These are phyloP conservation scores for Ecdyonurus torrentis DNA, from an alignment of 2,888 invertebrate genomes.

Conservation along the genomic window DNA sequence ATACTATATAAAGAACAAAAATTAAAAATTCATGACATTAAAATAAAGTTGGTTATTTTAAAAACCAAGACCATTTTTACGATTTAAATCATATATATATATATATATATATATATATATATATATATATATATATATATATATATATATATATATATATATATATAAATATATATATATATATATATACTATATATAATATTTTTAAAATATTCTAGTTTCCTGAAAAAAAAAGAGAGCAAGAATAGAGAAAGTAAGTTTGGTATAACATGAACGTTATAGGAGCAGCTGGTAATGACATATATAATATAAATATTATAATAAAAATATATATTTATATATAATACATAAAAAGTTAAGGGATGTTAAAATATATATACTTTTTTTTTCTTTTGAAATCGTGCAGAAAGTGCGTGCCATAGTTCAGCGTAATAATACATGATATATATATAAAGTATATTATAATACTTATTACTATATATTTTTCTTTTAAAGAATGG, in stretches of 20 bases:
- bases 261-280: too few relatives aligned
- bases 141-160: background rate
- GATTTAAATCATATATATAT: background rate
- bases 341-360: background rate
- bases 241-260: too few relatives aligned
- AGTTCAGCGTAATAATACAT: background rate
- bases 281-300: slow-evolving; percentile 3
- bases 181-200: background rate
- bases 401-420: background rate
- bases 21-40: background rate
- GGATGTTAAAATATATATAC: background rate
- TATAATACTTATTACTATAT: background rate
- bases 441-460: background rate
- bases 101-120: too few relatives aligned
- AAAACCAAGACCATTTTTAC: background rate
- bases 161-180: background rate
- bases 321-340: too few relatives aligned
- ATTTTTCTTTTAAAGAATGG: background rate
- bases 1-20: background rate
- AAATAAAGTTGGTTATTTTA: background rate
- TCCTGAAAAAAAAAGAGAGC: background rate
- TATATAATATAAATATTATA: slow-evolving; percentile 1
- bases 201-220: background rate
- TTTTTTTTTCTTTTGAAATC: background rate
- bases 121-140: too few relatives aligned